Evolutionary conservation across 1,140 invertebrate genomes (phyloP), one percentile per base, ranked within the genome.

Genomic region (Callitettix versicolor): DNA sequence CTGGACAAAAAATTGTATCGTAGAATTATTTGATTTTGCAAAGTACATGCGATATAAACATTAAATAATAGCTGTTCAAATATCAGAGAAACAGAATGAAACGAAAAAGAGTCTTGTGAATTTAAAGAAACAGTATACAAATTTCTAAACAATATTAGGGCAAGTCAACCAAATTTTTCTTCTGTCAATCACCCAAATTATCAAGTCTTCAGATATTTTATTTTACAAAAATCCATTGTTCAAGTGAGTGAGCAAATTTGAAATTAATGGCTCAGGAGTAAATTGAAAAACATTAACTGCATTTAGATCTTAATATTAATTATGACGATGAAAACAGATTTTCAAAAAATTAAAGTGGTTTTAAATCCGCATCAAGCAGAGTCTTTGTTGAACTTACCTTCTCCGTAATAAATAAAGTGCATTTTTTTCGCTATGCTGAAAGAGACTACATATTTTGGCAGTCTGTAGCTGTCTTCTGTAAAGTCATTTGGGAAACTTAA

Each of bases 371-470:
- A n/a, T n/a, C n/a, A n/a, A n/a, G n/a, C n/a, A n/a, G n/a, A n/a
- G n/a, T n/a, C n/a, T n/a, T n/a, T n/a, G n/a, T n/a, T n/a, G n/a
- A n/a, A n/a, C 71, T 70, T 71, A 77, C 76, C 76, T 74, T 78
- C 76, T 66, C 76, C 76, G 69, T 76, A 78, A 67, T 71, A 75
- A 66, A 73, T 73, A 66, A 72, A 73, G 69, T 75, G 75, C 66
- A 71, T 71, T 66, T 71, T 71, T 66, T 75, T 72, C 66, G 76
- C 73, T 48, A 73, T 73, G 53, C 68, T 68, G 69, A 78, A 78
- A 46, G 73, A 72, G 61, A 78, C 76, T 36, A 79, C 77, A 65
- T 79, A 79, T 72, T 77, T 77, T 30, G 77, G 76, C 18, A 79
- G 70, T 7, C 77, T 69, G 53, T 67, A 70, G 61, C 75, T 76